These are phyloP conservation scores for Hylyphantes graminicola DNA, from an alignment of 1,140 invertebrate genomes.

Conservation along the genomic window DNA sequence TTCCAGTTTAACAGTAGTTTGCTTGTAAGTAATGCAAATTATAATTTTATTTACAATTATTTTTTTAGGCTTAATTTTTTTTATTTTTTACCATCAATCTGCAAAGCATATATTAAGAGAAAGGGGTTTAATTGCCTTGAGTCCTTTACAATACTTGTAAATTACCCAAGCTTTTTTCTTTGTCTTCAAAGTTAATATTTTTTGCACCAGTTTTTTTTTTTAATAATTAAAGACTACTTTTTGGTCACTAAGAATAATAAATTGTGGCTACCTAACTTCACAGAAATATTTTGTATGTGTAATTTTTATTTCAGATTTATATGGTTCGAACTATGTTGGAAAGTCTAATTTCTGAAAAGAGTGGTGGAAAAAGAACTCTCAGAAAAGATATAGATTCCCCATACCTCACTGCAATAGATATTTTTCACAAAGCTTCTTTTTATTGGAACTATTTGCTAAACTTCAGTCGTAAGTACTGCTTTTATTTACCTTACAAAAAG, in stretches of 20 bases:
- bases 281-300: no score
- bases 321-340: slow-evolving; percentile 99
- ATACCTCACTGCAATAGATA: slow-evolving; percentile 90
- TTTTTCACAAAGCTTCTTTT: slow-evolving; percentile 96
- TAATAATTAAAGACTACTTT: background rate
- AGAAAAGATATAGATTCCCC: slow-evolving; percentile 96
- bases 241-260: background rate
- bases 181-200: no score
- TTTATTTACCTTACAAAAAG: background rate
- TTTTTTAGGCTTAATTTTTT: no score
- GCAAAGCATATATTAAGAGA: no score
- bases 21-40: no score
- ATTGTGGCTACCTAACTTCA: slow-evolving; percentile 10
- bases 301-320: slow-evolving; percentile 83
- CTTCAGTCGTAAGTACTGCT: slow-evolving; percentile 79
- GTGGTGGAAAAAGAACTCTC: slow-evolving; percentile 91
- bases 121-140: no score
- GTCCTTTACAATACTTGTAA: no score
- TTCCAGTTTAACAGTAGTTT: no score
- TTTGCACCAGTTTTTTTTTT: no score
- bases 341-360: slow-evolving; percentile 96
- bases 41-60: no score
- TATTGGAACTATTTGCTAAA: slow-evolving; percentile 96
- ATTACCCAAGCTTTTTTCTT: no score
- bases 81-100: no score